A percentile compares a stretch with the other conserved stretches of the same genome.
Evolutionary conservation across 2,888 invertebrate species (phyloP).

Genomic region (Tillus elongatus): DNA sequence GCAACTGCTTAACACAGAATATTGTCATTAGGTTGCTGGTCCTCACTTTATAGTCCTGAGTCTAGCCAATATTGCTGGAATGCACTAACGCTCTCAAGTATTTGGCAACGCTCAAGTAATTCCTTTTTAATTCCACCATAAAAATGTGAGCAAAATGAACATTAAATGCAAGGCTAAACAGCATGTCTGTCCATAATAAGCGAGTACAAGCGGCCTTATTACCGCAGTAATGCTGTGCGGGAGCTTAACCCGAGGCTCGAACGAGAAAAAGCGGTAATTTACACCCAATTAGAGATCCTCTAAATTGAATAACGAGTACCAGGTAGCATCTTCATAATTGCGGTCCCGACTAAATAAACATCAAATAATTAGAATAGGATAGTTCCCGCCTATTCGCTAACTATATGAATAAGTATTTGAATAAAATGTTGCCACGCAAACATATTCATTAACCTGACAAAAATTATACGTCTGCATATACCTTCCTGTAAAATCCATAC

Average conservation of each 20-base stretch:
- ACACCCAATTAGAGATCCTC: slow-evolving; percentile 36
- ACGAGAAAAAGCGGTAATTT: slow-evolving; percentile 35
- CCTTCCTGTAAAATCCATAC: too few species aligned
- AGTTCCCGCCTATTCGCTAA: too few species aligned
- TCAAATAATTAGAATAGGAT: slow-evolving; percentile 14
- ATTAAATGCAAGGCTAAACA: background rate
- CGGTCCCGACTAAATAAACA: slow-evolving; percentile 18
- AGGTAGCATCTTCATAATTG: slow-evolving; percentile 24
- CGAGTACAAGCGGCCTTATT: slow-evolving; percentile 14
- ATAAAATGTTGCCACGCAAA: too few species aligned
- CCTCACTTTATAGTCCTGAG: too few species aligned
- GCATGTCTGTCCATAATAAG: slow-evolving; percentile 1
- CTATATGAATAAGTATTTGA: too few species aligned
- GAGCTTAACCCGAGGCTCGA: slow-evolving; percentile 31
- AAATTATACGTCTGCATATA: too few species aligned
- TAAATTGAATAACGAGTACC: slow-evolving; percentile 36
- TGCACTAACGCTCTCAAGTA: too few species aligned
- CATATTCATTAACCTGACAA: too few species aligned
- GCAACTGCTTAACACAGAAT: too few species aligned
- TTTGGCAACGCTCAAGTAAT: too few species aligned
- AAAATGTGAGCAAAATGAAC: slow-evolving; percentile 11
- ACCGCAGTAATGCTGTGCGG: slow-evolving; percentile 28
- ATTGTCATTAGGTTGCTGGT: too few species aligned
- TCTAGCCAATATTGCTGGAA: too few species aligned
- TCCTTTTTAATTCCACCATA: slow-evolving; percentile 12